Evolutionary conservation across 2,888 invertebrate species (phyloP).

Genomic region (Agrochola lota): DNA sequence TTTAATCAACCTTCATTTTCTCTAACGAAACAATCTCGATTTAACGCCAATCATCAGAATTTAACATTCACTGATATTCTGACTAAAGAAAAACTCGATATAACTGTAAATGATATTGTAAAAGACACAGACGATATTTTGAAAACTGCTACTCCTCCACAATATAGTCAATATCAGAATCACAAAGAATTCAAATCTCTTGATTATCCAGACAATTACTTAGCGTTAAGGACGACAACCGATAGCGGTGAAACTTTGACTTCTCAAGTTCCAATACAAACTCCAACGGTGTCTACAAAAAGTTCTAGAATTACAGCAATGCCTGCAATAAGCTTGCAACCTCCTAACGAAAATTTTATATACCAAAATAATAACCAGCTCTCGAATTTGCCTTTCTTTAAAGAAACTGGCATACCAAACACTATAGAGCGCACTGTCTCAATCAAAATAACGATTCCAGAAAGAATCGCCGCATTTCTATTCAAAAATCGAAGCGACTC

Average conservation of each 20-base stretch:
- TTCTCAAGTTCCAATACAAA: constrained; percentile 71
- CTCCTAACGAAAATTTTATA: constrained; percentile 76
- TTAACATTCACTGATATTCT: constrained; percentile 84
- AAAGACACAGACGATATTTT: constrained; percentile 82
- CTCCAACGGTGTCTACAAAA: constrained; percentile 70
- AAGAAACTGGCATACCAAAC: constrained; percentile 79
- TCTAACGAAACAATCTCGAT: constrained; percentile 70
- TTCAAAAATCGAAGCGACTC: constrained; percentile 80
- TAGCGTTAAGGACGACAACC: constrained; percentile 69
- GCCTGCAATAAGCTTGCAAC: constrained; percentile 79
- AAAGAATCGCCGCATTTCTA: constrained; percentile 83
- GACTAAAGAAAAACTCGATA: constrained; percentile 85
- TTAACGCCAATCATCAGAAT: constrained; percentile 78
- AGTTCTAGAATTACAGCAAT: constrained; percentile 75
- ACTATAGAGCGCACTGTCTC: constrained; percentile 88
- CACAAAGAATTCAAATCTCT: constrained; percentile 71
- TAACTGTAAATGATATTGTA: constrained; percentile 84
- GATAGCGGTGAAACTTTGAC: constrained; percentile 81
- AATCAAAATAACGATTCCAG: constrained; percentile 87
- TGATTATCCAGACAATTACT: constrained; percentile 74
- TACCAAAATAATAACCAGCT: constrained; percentile 77
- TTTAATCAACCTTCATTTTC: constrained; percentile 69
- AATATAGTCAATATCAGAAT: constrained; percentile 71
- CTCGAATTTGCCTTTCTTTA: constrained; percentile 81
- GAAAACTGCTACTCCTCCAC: constrained; percentile 76